phyloP scores from a whole-genome alignment of 92 coral and sea anemone species.

The Palythoa heliodiscus region DNA sequence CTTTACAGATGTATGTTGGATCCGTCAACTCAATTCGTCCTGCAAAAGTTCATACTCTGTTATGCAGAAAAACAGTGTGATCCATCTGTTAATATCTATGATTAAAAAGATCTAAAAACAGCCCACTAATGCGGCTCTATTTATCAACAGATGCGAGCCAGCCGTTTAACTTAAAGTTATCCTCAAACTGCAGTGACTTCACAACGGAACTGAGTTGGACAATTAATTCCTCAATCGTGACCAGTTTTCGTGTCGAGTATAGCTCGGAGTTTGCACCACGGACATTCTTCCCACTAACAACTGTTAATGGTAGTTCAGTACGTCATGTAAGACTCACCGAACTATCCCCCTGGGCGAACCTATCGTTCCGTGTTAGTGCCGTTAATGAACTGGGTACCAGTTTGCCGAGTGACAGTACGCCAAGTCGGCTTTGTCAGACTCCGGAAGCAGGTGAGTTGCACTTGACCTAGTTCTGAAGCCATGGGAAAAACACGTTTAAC shows the following conservation, averaged over 20 bases:
- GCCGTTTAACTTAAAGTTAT: background rate
- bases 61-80: no score
- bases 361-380: conserved; percentile 28
- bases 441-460: conserved; percentile 35
- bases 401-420: background rate
- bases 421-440: conserved; percentile 20
- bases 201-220: conserved; percentile 25
- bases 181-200: conserved; percentile 20
- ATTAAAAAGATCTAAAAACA: background rate
- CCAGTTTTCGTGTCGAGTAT: conserved; percentile 25
- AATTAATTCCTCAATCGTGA: background rate
- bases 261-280: conserved; percentile 29
- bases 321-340: conserved; percentile 27
- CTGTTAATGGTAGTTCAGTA: conserved; percentile 7
- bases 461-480: no score
- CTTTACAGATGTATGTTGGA: no score
- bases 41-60: background rate
- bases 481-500: no score
- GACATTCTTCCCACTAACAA: background rate
- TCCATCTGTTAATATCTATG: no score
- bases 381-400: background rate
- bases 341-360: conserved; percentile 36
- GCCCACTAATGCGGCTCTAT: background rate
- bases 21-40: background rate
- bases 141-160: conserved; percentile 27